Percentiles rank a stretch among this genome's conserved stretches.
Conservation (phyloP, 2,888 invertebrate species). For the Euproctis similis region DNA sequence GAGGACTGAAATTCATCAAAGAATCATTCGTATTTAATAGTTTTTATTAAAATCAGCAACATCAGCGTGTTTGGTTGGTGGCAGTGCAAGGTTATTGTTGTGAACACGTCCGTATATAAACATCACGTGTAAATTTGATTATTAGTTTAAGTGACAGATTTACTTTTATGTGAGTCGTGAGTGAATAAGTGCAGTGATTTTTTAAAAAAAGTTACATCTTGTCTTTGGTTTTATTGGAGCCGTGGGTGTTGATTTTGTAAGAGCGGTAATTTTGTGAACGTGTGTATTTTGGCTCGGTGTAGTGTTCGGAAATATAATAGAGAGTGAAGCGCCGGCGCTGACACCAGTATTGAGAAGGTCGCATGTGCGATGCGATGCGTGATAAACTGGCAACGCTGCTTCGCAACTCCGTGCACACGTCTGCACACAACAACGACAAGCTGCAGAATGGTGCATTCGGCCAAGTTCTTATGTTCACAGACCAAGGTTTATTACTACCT, state of each 20-base stretch:
- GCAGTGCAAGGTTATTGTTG: conserved; percentile 20
- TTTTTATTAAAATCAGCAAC: no score
- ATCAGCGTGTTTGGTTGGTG: no score
- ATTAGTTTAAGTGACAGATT: conserved; percentile 17
- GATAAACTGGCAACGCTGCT: conserved; percentile 60
- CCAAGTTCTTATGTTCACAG: conserved; percentile 53
- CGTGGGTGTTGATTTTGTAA: conserved; percentile 27
- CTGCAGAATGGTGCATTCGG: conserved; percentile 49
- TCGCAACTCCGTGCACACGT: conserved; percentile 50
- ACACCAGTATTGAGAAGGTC: conserved; percentile 26
- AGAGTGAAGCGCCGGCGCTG: conserved; percentile 42
- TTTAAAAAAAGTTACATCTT: conserved; percentile 17
- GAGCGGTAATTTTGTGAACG: conserved; percentile 32
- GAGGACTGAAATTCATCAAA: no score
- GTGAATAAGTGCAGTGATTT: conserved; percentile 2
- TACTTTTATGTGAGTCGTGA: conserved; percentile 11
- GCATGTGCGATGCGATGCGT: conserved; percentile 70
- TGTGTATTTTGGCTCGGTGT: conserved; percentile 23
- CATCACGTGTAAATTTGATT: no score
- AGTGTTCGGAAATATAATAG: conserved; percentile 21
- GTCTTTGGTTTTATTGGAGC: conserved; percentile 28
- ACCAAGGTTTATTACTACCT: conserved; percentile 61
- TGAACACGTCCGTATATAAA: conserved; percentile 21
- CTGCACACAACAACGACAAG: conserved; percentile 47
- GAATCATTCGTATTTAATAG: no score